These are phyloP conservation scores for Amphimallon solstitiale DNA, from an alignment of 2,888 invertebrate species.

Conservation along the genomic window DNA sequence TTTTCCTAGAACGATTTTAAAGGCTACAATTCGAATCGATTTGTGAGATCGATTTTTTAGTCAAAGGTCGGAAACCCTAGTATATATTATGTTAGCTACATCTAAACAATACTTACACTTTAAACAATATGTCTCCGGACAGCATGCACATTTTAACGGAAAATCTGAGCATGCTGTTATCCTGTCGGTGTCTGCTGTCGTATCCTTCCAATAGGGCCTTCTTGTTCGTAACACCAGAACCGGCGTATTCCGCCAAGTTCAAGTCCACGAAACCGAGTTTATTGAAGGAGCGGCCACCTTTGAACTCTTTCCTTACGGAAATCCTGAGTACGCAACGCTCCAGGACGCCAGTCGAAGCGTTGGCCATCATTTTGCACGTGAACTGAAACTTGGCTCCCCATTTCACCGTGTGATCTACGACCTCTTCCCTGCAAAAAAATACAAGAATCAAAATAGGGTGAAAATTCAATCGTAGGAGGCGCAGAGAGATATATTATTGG, in stretches of 20 bases:
- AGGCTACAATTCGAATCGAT: not conserved
- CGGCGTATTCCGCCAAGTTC: conserved; percentile 96
- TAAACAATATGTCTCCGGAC: conserved; percentile 95
- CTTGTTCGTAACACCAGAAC: conserved; percentile 85
- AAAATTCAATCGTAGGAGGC: conserved; percentile 1
- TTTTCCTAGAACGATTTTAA: no score
- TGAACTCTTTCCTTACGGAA: conserved; percentile 92
- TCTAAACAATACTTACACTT: conserved; percentile 83
- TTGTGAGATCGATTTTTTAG: no score
- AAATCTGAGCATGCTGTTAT: conserved; percentile 94
- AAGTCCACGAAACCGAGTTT: conserved; percentile 98
- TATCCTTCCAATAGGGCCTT: conserved; percentile 96
- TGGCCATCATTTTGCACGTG: conserved; percentile 96
- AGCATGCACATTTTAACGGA: conserved; percentile 93
- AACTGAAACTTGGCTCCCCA: conserved; percentile 94
- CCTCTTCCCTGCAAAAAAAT: conserved; percentile 82
- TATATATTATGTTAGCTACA: no score
- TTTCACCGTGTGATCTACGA: conserved; percentile 90
- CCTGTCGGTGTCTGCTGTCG: conserved; percentile 90
- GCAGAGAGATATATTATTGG: not conserved
- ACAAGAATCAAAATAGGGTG: not conserved
- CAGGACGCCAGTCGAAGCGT: conserved; percentile 92
- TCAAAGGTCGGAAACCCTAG: no score
- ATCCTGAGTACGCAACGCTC: conserved; percentile 93
- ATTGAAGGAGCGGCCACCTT: conserved; percentile 87